Base-by-base conservation (phyloP, 2,113 vertebrate genomes). In the Trachemys scripta region DNA sequence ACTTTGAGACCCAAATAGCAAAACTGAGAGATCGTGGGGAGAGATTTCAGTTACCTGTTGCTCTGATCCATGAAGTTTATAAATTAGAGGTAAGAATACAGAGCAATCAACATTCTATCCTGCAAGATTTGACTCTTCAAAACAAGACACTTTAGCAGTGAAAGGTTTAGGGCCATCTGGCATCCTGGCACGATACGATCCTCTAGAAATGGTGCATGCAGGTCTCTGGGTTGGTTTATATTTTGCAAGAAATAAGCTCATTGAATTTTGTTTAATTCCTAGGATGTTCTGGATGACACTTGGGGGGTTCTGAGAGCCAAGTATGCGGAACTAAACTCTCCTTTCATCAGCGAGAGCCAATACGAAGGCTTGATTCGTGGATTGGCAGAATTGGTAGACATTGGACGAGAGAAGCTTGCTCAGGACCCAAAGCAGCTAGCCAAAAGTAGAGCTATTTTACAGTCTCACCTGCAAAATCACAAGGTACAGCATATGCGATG, bases 41-140 rank as follows among this genome's bases (percentile, higher is more conserved):
- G 76, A 98, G 88, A 80, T 89, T 97, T 54, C 89, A 47, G 80
- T 97, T 99, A 45, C 98, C 99, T 20, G 35, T 93, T 4, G 96
- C 82, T 6, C 88, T 99, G 65, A 96, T 98, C 84, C 98, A 98
- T 27, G 98, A 99, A 92, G 98, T 97, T 86, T 97, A 98, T 89
- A 98, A 98, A 94, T 90, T 99, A 92, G 98, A 99, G 99, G 99
- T 99, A 98, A 95, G 96, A 56, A 10, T 50, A 42, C 76, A 56
- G 29, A 54, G 54, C 17, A 25, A 27, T 72, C 84, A 50, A 53
- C 62, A 45, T 10, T 54, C 27, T 84, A 57, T 14, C 82, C 51
- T 42, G 3, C n/a, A 49, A 82, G 31, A 8, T 65, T 10, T 72
- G 51, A 49, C 50, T 51, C 10, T 78, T 56, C 56, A 25, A 31